A percentile compares a stretch with the other conserved stretches of the same genome.
phyloP scores from a whole-genome alignment of 1,140 invertebrate genomes.

The Procambarus clarkii region DNA sequence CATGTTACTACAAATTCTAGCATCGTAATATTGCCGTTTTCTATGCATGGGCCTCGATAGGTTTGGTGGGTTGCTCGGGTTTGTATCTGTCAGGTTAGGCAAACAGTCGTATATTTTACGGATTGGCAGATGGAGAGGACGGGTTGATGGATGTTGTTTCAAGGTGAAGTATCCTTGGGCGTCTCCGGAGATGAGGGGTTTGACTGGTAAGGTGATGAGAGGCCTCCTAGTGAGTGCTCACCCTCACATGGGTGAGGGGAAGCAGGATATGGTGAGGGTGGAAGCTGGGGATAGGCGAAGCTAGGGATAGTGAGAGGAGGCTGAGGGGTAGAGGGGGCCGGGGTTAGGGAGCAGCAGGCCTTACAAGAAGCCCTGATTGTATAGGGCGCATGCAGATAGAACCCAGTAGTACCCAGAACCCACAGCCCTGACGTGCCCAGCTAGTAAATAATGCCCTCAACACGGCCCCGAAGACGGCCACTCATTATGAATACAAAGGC shows the following conservation, averaged over 20 bases:
- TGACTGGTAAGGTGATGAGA: not conserved
- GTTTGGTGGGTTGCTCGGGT: no score
- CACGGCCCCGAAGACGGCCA: slow-evolving; percentile 63
- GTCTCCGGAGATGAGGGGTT: not conserved
- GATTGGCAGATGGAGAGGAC: no score
- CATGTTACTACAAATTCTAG: no score
- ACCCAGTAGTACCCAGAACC: slow-evolving; percentile 21
- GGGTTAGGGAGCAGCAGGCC: not conserved
- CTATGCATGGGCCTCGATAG: no score
- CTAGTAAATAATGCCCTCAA: slow-evolving; percentile 65
- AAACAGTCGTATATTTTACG: no score
- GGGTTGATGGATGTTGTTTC: no score
- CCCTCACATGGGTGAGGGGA: not conserved
- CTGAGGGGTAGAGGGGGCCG: not conserved
- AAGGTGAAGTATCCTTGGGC: not conserved
- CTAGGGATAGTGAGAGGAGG: not conserved
- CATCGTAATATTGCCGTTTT: no score
- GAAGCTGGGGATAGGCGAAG: not conserved
- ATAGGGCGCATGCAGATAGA: not conserved
- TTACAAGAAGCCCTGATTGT: not conserved
- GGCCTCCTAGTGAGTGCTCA: not conserved
- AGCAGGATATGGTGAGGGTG: no score
- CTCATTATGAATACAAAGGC: slow-evolving; percentile 70
- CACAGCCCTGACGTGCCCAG: slow-evolving; percentile 47
- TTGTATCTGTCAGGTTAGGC: no score